Evolutionary conservation across 92 coral and sea anemone species (phyloP), one percentile per base, ranked within the genome.

Genomic region (Bergia puertoricense): DNA sequence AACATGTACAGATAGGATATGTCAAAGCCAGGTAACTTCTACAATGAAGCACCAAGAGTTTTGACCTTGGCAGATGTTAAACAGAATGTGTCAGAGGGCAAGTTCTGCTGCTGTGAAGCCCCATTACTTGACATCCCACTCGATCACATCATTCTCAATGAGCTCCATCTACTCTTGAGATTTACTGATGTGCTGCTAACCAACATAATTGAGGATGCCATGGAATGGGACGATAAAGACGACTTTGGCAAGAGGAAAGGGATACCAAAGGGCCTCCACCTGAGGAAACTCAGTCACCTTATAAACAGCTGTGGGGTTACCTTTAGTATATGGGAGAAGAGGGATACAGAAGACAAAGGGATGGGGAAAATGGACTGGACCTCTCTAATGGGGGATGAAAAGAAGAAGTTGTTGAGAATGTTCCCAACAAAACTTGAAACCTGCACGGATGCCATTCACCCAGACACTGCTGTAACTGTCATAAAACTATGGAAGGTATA

Each of bases 291-390:
- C 23, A 62, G 80, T 2, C 88, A 92, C 40, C 30, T 79, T 1
- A 89, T 91, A 2, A 85, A 89, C 48, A 91, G 90, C 85, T 90
- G 94, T 88, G 93, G 94, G 1, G 88, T 92, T 11, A 88, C 93
- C 8, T 92, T 92, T 44, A 77, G 84, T 57, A 85, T 92, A 0
- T 89, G 90, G 88, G 91, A 92, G 57, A 90, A 92, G 67, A 84
- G 86, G 75, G 92, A 90, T 83, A 88, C 36, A 30, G 92, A 88
- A 82, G 91, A 93, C 36, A 66, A 79, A 76, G 92, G 90, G 40
- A 56, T 59, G 11, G 94, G 94, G 8, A 92, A 90, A 82, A 87
- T 86, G 86, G 91, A 92, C 80, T 91, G 94, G 91, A 91, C 90
- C 3, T 90, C 89, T 3, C 91, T 90, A 1, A 87, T 92, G 94